Evolutionary conservation across 2,113 vertebrate genomes (phyloP).

Genomic region (Platichthys flesus): DNA sequence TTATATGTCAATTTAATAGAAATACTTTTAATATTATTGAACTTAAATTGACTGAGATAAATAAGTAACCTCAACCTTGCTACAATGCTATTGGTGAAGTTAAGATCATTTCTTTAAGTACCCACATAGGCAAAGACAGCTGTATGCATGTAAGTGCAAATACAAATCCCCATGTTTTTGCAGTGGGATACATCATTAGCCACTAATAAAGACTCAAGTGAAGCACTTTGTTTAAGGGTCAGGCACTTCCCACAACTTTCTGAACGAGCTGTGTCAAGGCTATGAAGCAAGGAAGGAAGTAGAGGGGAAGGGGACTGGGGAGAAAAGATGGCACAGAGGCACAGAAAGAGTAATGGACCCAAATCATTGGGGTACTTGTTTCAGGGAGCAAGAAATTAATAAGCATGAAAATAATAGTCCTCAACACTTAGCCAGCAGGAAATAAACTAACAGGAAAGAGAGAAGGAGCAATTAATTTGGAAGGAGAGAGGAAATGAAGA

Average conservation of each 20-base stretch:
- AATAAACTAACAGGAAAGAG: constrained; percentile 41
- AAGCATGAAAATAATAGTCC: constrained; percentile 72
- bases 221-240: constrained; percentile 43
- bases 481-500: constrained; percentile 42
- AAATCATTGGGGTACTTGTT: constrained; percentile 75
- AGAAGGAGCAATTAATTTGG: constrained; percentile 62
- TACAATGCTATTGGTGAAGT: no score
- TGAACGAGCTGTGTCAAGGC: constrained; percentile 19
- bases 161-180: constrained; percentile 5
- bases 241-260: constrained; percentile 19
- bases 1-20: no score
- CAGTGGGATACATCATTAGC: constrained; percentile 9
- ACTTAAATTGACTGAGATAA: no score
- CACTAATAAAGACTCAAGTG: constrained; percentile 49
- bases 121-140: no score
- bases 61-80: no score
- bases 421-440: constrained; percentile 63
- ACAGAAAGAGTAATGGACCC: constrained; percentile 54
- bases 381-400: constrained; percentile 72
- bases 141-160: neutral
- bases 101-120: no score
- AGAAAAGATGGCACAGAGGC: constrained; percentile 1
- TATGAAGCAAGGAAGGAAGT: neutral
- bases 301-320: neutral
- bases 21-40: no score